These are phyloP conservation scores for Ischnus inquisitorius DNA, from an alignment of 2,888 invertebrate genomes.

Conservation along the genomic window DNA sequence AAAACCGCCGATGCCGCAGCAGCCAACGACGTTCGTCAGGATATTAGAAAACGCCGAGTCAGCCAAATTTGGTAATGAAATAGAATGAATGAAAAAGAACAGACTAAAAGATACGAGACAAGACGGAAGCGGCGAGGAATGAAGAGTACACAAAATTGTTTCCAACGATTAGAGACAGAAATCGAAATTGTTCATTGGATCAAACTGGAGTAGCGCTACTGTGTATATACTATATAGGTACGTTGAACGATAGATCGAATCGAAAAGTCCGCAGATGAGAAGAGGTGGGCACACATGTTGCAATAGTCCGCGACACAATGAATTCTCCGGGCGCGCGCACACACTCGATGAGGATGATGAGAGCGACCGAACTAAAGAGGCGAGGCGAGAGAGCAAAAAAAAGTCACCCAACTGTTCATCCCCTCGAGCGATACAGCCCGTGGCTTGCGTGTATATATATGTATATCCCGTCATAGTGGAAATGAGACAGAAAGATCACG, in stretches of 20 bases:
- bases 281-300: slow-evolving; percentile 80
- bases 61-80: slow-evolving; percentile 47
- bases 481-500: slow-evolving; percentile 45
- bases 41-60: slow-evolving; percentile 60
- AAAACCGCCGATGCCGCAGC: slow-evolving; percentile 51
- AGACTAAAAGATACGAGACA: slow-evolving; percentile 6
- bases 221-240: slow-evolving; percentile 25
- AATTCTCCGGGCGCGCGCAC: slow-evolving; percentile 72
- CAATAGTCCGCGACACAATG: slow-evolving; percentile 78
- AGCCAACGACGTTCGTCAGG: slow-evolving; percentile 45
- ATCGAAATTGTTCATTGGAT: slow-evolving; percentile 63
- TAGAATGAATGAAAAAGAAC: slow-evolving; percentile 18
- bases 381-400: slow-evolving; percentile 75
- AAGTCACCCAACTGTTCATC: slow-evolving; percentile 84
- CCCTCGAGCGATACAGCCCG: slow-evolving; percentile 74
- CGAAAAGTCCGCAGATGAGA: slow-evolving; percentile 64
- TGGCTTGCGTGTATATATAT: slow-evolving; percentile 2
- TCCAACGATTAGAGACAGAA: slow-evolving; percentile 54
- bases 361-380: slow-evolving; percentile 64
- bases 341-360: slow-evolving; percentile 67
- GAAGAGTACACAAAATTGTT: slow-evolving; percentile 54
- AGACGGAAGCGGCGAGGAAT: slow-evolving; percentile 43
- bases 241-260: slow-evolving; percentile 53
- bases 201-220: slow-evolving; percentile 55
- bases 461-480: slow-evolving; percentile 11